Conservation (phyloP, 2,797 vertebrate genomes). For the Sebastes jordani region DNA sequence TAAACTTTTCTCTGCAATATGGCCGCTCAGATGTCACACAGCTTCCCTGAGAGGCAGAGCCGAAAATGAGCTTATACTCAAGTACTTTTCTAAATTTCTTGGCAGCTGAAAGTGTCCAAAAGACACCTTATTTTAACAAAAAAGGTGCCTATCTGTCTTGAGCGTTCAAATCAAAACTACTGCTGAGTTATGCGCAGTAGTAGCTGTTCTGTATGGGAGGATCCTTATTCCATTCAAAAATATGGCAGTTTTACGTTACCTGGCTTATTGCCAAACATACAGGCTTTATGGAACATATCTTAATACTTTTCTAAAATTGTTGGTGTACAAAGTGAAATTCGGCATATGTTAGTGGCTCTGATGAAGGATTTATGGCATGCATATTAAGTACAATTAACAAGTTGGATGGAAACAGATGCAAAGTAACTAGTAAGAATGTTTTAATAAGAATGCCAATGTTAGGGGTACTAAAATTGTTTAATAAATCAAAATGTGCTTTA, state of each 20-base stretch:
- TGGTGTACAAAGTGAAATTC: background rate
- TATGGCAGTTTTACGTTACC: background rate
- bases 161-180: conserved; percentile 39
- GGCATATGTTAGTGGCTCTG: background rate
- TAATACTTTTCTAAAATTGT: background rate
- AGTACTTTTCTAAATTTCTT: background rate
- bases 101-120: background rate
- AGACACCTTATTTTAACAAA: too few species aligned
- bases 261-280: background rate
- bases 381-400: background rate
- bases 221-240: conserved; percentile 31
- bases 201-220: background rate
- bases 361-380: background rate
- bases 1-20: conserved; percentile 76
- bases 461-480: background rate
- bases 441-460: background rate
- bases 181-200: background rate
- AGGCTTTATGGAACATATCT: background rate
- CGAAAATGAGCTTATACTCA: conserved; percentile 3
- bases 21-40: conserved; percentile 76
- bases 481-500: background rate
- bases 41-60: conserved; percentile 46
- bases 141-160: background rate
- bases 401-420: conserved; percentile 25
- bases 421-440: background rate